phyloP scores from a whole-genome alignment of 2,888 invertebrate species.

The Phortica okadai region DNA sequence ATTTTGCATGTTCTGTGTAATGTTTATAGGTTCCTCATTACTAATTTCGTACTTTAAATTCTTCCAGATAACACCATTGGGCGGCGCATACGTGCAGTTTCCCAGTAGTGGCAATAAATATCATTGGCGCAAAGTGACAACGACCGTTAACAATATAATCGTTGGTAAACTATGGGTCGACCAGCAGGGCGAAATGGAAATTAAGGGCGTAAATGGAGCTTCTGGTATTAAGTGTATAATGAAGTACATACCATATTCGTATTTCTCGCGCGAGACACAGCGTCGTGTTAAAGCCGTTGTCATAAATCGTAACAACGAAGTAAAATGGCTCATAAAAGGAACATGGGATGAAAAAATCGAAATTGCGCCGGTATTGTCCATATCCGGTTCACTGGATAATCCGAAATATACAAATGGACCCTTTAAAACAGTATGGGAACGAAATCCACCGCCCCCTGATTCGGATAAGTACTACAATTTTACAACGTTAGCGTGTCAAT shows the following conservation, averaged over 20 bases:
- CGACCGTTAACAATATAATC: constrained; percentile 99
- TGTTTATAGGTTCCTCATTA: neutral
- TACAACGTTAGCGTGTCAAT: constrained; percentile 94
- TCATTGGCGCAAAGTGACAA: constrained; percentile 98
- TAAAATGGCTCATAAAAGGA: constrained; percentile 86
- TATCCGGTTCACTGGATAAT: constrained; percentile 83
- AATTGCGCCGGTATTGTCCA: constrained; percentile 90
- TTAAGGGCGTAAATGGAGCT: constrained; percentile 88
- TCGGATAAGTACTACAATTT: constrained; percentile 93
- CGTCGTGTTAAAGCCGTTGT: constrained; percentile 91
- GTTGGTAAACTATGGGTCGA: constrained; percentile 99
- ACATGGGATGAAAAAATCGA: constrained; percentile 98
- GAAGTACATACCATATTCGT: constrained; percentile 98
- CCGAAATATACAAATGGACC: constrained; percentile 95
- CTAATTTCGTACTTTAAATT: neutral
- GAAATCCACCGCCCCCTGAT: constrained; percentile 84
- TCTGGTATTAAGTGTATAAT: constrained; percentile 96
- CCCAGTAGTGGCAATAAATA: constrained; percentile 87
- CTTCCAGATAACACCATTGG: constrained; percentile 80
- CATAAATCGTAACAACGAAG: constrained; percentile 84
- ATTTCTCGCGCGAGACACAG: constrained; percentile 97
- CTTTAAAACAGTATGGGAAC: constrained; percentile 90
- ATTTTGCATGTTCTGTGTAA: neutral
- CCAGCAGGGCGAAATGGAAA: constrained; percentile 99
- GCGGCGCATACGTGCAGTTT: constrained; percentile 85